phyloP scores from a whole-genome alignment of 2,888 invertebrate genomes.

The Drosophila anomelani region DNA sequence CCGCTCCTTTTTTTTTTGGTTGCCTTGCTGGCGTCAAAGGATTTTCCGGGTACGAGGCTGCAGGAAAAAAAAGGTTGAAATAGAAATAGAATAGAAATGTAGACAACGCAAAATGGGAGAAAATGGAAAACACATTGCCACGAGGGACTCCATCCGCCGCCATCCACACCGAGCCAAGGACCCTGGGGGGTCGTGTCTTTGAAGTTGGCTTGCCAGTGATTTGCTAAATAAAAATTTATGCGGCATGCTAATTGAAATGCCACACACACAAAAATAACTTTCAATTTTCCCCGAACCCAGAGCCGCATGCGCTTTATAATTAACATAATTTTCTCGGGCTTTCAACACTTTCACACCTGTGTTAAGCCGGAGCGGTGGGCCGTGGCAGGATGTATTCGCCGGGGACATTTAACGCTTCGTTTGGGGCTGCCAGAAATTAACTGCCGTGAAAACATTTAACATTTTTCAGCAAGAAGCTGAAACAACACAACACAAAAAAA shows the following conservation, averaged over 20 bases:
- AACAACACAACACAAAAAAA: constrained; percentile 32
- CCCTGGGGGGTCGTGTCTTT: constrained; percentile 55
- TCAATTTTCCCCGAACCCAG: constrained; percentile 52
- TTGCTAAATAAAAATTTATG: constrained; percentile 60
- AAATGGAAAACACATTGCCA: constrained; percentile 70
- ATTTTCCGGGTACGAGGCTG: constrained; percentile 55
- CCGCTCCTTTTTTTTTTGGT: constrained; percentile 22
- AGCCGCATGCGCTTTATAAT: constrained; percentile 64
- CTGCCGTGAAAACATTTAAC: constrained; percentile 70
- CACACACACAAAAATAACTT: constrained; percentile 64
- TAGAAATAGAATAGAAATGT: constrained; percentile 73
- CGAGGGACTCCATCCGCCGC: constrained; percentile 45
- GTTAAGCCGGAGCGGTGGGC: constrained; percentile 10
- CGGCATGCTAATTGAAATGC: constrained; percentile 70
- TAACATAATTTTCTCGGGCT: constrained; percentile 67
- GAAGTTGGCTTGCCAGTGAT: constrained; percentile 60
- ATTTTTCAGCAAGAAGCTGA: constrained; percentile 42
- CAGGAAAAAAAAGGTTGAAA: constrained; percentile 62
- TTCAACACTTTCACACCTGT: constrained; percentile 74
- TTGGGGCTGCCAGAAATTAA: constrained; percentile 66
- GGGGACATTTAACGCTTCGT: constrained; percentile 72
- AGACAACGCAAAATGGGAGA: constrained; percentile 55
- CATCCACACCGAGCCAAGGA: constrained; percentile 15
- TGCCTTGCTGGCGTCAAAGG: constrained; percentile 67
- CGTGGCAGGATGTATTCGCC: constrained; percentile 25